These are phyloP conservation scores for Eupithecia pulchellata DNA, from an alignment of 2,888 invertebrate genomes.

Conservation along the genomic window DNA sequence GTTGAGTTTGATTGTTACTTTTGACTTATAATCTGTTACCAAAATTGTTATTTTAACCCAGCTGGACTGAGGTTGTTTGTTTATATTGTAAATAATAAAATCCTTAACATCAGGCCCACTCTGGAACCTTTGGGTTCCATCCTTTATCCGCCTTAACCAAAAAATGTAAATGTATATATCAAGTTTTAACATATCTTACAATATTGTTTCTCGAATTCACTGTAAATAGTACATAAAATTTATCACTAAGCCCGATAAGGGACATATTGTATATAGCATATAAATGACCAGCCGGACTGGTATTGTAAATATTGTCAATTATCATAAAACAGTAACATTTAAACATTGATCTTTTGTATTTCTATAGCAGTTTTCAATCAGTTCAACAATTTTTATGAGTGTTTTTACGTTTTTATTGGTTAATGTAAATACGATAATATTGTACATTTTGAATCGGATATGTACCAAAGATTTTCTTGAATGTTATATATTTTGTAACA, in stretches of 20 bases:
- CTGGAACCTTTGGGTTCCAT: not conserved
- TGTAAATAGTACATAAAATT: not conserved
- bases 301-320: constrained; percentile 11
- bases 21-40: constrained; percentile 19
- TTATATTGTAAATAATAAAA: constrained; percentile 1
- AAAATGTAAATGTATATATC: too few relatives aligned
- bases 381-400: not conserved
- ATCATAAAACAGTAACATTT: not conserved
- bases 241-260: not conserved
- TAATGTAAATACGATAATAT: not conserved
- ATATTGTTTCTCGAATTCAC: too few relatives aligned
- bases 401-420: not conserved
- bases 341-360: not conserved
- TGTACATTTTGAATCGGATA: not conserved
- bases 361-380: not conserved
- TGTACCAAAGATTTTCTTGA: not conserved
- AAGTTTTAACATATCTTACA: not conserved
- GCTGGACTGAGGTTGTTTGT: constrained; percentile 7
- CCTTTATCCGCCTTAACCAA: too few relatives aligned
- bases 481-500: not conserved
- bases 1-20: constrained; percentile 40
- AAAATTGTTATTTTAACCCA: constrained; percentile 19
- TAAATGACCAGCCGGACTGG: constrained; percentile 12
- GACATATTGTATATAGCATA: not conserved
- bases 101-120: not conserved